These are phyloP conservation scores for Eublepharis macularius DNA, from an alignment of 2,113 vertebrate species.

Conservation along the genomic window DNA sequence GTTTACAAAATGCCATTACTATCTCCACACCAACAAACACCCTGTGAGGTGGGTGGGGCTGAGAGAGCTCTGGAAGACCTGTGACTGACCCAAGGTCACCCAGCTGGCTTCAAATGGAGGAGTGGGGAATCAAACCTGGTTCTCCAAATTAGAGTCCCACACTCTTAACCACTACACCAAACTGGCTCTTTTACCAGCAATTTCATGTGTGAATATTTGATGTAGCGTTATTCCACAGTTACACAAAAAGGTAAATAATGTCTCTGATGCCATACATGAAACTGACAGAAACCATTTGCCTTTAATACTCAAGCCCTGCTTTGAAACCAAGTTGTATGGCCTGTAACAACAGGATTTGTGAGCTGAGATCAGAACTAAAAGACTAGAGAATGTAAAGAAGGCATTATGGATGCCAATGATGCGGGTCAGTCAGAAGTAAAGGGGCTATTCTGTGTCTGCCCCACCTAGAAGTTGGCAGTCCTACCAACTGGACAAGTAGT, in stretches of 20 bases:
- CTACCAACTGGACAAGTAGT: no score
- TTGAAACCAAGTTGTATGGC: not conserved
- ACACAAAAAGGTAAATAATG: not conserved
- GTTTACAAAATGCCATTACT: no score
- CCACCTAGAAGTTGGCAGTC: no score
- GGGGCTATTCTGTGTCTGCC: not conserved
- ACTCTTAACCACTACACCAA: no score
- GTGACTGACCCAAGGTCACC: no score
- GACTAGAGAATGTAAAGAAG: not conserved
- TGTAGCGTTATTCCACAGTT: not conserved
- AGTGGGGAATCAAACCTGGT: no score
- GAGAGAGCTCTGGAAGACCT: no score
- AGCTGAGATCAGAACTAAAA: not conserved
- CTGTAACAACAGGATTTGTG: not conserved
- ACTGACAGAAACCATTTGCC: not conserved
- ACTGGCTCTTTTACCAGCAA: no score
- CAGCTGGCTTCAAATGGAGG: no score
- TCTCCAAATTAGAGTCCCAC: no score
- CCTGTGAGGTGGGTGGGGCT: no score
- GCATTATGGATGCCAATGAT: not conserved
- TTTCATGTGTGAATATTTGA: not conserved
- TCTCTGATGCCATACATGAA: not conserved
- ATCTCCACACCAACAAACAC: no score
- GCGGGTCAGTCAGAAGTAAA: not conserved
- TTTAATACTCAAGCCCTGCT: not conserved